Evolutionary conservation across 2,888 invertebrate genomes (phyloP).

Genomic region (Agrochola circellaris): DNA sequence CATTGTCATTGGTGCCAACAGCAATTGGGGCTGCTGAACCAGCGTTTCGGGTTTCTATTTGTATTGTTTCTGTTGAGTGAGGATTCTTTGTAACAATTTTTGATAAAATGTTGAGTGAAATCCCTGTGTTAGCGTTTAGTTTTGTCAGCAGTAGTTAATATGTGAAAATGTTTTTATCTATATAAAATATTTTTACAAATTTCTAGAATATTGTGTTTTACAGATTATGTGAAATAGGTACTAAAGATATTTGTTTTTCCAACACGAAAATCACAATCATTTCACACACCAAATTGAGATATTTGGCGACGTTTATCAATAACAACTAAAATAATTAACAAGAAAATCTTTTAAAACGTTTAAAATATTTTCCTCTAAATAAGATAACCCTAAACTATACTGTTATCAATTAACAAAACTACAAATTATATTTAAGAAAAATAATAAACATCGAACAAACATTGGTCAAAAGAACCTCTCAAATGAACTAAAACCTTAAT

Average conservation of each 20-base stretch:
- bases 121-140: neutral
- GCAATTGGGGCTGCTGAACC: constrained; percentile 41
- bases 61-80: constrained; percentile 19
- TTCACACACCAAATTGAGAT: neutral
- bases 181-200: neutral
- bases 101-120: neutral
- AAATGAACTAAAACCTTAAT: constrained; percentile 1
- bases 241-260: no score
- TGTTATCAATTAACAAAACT: neutral
- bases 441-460: neutral
- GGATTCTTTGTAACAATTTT: constrained; percentile 16
- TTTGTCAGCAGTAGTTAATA: neutral
- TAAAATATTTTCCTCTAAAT: neutral
- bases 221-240: no score
- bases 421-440: neutral
- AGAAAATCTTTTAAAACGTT: neutral
- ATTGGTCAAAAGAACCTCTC: neutral
- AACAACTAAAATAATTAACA: neutral
- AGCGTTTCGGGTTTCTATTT: constrained; percentile 50
- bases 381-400: neutral
- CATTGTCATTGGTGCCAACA: constrained; percentile 59
- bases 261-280: no score
- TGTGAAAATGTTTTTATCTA: neutral
- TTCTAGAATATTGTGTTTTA: no score
- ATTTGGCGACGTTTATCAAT: neutral